Base-by-base conservation (phyloP, 64 coral and sea anemone genomes). In the Actinia tenebrosa region DNA sequence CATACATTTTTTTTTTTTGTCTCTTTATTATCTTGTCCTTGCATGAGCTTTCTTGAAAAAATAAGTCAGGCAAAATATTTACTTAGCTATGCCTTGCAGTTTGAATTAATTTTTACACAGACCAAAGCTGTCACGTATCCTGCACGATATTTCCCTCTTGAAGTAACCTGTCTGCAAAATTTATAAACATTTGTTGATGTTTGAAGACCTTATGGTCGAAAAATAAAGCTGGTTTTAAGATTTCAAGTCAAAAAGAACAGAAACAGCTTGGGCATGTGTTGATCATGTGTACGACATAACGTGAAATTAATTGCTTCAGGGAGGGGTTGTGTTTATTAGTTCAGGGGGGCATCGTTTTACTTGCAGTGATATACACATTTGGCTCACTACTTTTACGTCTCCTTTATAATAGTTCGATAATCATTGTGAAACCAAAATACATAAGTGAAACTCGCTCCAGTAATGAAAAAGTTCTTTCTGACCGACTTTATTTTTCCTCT, bases 231-330 rank as follows among this genome's bases (percentile, higher is more conserved):
- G 7, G 56, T 14, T 16, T 11, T 58, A 58, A 58, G 15, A 58
- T 14, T 58, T 16, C 56, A 58, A 58, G 5, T 58, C 56, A 58
- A 58, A 58, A 72, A 37, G 27, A 75, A 10, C 37, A 13, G 26
- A 50, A 42, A 30, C 13, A 42, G 26, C 0, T 15, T 30, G n/a
- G n/a, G 30, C 30, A 37, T 37, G 30, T 13, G 23, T 27, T 75
- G 69, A 75, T 43, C 26, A 75, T 66, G n/a, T 66, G 1, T 20
- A 42, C 26, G 42, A 75, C 13, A 15, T 75, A 75, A 75, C 13
- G 10, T 13, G 69, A 75, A 75, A 75, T 75, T 75, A 75, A 75
- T 75, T 75, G 69, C 10, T 75, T 75, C 69, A 75, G 27, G 69
- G 69, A 66, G 63, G 63, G 13, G 69, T 8, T 30, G 64, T 23